phyloP scores from a whole-genome alignment of 2,113 vertebrate genomes.

The Elaphurus davidianus region DNA sequence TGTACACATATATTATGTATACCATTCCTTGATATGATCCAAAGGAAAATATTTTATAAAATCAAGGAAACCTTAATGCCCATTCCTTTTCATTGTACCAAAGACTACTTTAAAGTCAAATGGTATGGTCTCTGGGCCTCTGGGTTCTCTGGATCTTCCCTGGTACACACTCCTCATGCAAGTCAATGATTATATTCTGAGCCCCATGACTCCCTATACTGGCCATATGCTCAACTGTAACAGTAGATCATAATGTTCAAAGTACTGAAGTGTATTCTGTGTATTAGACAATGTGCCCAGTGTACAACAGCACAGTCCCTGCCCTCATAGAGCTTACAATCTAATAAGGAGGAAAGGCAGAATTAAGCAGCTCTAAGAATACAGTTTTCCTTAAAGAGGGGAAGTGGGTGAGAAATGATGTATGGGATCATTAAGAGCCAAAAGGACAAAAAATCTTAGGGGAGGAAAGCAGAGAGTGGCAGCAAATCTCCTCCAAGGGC shows the following conservation, averaged over 20 bases:
- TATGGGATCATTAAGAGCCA: neutral
- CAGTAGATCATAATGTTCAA: neutral
- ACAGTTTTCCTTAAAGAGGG: neutral
- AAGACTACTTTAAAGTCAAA: slow-evolving; percentile 10
- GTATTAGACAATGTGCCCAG: neutral
- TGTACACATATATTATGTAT: neutral
- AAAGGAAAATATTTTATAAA: neutral
- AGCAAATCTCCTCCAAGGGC: neutral
- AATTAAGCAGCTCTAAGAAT: neutral
- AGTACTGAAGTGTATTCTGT: neutral
- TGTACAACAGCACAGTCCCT: neutral
- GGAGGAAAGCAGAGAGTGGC: neutral
- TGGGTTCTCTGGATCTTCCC: neutral
- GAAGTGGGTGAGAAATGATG: neutral
- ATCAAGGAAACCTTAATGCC: neutral
- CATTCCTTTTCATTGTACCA: neutral
- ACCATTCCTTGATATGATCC: neutral
- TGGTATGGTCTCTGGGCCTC: neutral
- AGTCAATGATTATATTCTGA: neutral
- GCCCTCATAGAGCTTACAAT: neutral
- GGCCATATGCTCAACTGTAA: neutral
- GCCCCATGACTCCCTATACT: neutral
- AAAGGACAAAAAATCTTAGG: neutral
- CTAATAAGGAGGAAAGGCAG: neutral
- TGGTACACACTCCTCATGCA: neutral